These are phyloP conservation scores for Sminthurides bifidus DNA, from an alignment of 1,140 invertebrate species.

Conservation along the genomic window DNA sequence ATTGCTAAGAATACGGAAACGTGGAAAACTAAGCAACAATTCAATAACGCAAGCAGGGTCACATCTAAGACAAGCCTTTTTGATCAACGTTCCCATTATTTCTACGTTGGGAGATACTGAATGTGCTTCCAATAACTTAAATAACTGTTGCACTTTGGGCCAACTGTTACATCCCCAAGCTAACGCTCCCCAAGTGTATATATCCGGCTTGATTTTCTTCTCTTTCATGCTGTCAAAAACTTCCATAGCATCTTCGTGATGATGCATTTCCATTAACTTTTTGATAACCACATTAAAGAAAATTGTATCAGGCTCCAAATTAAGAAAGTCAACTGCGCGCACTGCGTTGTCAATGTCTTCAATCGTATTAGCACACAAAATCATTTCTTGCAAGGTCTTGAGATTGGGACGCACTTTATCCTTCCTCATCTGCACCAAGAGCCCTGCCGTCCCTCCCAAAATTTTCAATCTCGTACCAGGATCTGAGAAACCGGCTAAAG, in stretches of 20 bases:
- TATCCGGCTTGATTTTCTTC: conserved; percentile 50
- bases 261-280: conserved; percentile 51
- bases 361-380: conserved; percentile 51
- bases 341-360: too few relatives aligned
- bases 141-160: conserved; percentile 46
- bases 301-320: conserved; percentile 56
- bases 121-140: conserved; percentile 52
- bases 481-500: neutral
- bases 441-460: conserved; percentile 63
- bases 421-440: conserved; percentile 57
- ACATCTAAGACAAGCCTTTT: conserved; percentile 43
- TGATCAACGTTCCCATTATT: conserved; percentile 56
- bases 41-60: conserved; percentile 53
- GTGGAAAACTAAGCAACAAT: too few relatives aligned
- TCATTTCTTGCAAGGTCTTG: conserved; percentile 63
- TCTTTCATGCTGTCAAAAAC: conserved; percentile 51
- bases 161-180: conserved; percentile 57
- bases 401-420: conserved; percentile 56
- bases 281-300: conserved; percentile 81
- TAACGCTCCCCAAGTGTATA: conserved; percentile 74
- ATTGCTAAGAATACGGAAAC: too few relatives aligned
- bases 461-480: conserved; percentile 48
- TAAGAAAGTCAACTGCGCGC: conserved; percentile 47
- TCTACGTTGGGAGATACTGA: conserved; percentile 49
- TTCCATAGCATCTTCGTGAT: conserved; percentile 53